phyloP scores from a whole-genome alignment of 2,797 vertebrate species.

The Xenops minutus region DNA sequence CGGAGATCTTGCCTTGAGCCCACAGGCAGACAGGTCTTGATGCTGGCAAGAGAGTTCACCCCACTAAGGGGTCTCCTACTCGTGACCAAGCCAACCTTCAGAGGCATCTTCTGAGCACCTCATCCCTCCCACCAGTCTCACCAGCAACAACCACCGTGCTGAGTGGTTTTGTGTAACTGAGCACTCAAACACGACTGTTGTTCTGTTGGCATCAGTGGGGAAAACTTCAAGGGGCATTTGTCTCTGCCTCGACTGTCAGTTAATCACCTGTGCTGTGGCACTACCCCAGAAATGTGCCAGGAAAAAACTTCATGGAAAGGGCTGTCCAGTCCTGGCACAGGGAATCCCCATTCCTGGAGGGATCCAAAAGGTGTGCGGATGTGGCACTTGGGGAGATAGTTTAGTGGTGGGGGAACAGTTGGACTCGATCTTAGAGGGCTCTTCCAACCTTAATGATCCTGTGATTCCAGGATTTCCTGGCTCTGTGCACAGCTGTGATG shows the following conservation, averaged over 20 bases:
- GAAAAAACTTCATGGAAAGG: not conserved
- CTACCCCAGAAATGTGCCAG: not conserved
- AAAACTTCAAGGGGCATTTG: not conserved
- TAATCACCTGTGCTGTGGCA: accelerated
- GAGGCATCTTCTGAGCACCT: not conserved
- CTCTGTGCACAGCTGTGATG: not conserved
- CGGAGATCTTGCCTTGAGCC: not conserved
- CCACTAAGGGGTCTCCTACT: not conserved
- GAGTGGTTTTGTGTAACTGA: not conserved
- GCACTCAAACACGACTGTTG: accelerated
- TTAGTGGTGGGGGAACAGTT: not conserved
- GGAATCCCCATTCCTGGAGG: not conserved
- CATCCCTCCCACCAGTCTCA: not conserved
- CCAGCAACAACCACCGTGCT: accelerated
- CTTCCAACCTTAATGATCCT: not conserved
- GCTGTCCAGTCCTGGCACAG: not conserved
- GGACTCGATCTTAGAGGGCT: not conserved
- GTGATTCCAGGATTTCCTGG: not conserved
- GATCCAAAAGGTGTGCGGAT: not conserved
- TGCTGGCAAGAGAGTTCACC: not conserved
- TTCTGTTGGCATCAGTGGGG: not conserved
- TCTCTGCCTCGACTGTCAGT: not conserved
- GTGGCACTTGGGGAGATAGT: not conserved
- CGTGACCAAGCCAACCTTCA: not conserved
- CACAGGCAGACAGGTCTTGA: not conserved